Base-by-base conservation (phyloP, 2,888 invertebrate genomes). In the Drosophila neotestacea region DNA sequence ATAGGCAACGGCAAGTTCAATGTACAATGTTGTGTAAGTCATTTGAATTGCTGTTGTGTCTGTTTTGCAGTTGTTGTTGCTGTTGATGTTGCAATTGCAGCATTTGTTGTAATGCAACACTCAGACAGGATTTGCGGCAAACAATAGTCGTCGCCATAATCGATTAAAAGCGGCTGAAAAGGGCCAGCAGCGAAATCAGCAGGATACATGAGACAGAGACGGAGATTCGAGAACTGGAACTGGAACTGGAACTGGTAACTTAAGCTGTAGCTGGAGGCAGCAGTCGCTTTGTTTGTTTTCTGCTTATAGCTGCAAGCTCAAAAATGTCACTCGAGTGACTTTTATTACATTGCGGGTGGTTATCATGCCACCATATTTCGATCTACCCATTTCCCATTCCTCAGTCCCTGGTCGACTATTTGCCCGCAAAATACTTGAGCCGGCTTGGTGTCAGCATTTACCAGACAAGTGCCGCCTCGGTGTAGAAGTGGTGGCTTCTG, bases 241-340 rank as follows among this genome's bases (percentile, higher is more conserved):
- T 39, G 36, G 13, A 62, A 13, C 13, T 58, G 36, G 13, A 44
- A 47, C 44, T 42, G 42, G 46, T 22, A 56, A 44, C 46, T 48
- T 44, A 10, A 10, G n/a, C 39, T 41, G 13, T 39, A 22, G 22
- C 16, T 52, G 62, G 67, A 62, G 69, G 73, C 69, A 54, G 79
- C 58, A 59, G 42, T 61, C 55, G 81, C 79, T 46, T 55, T 89
- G 88, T 90, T 84, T 88, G 79, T 78, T 70, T 74, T 76, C 68
- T 77, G 66, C 81, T 81, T 78, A 66, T 74, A 54, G 83, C 90
- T 79, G 73, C 86, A 83, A 72, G 87, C 88, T 90, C 79, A 73
- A 88, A 85, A 89, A 85, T 89, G 88, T 88, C 88, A 85, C 88
- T 88, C 83, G 74, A 89, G 86, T 88, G 89, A 86, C 90, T 89